Base-by-base conservation (phyloP, 2,888 invertebrate genomes). In the Panopea generosa region DNA sequence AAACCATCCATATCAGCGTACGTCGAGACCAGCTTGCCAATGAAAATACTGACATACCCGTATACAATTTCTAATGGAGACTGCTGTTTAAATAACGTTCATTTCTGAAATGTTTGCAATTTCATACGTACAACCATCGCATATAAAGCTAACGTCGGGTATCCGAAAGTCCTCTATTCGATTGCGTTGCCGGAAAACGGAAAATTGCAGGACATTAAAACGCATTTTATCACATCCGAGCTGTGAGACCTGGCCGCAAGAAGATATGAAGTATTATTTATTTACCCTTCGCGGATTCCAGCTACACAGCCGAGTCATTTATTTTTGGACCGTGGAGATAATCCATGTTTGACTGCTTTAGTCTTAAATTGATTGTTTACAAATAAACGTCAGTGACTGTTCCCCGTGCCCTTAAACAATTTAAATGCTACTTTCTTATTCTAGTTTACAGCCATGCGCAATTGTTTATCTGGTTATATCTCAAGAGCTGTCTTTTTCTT, bases 161-260 rank as follows among this genome's bases (percentile, higher is more conserved):
- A 63, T 63, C 59, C 56, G 53, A 74, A 70, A 79, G 50, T 71
- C 55, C 71, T 33, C 40, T 2, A 11, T 59, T 52, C 50, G 68
- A 59, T 62, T 71, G 60, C 71, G 78, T 79, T 79, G 78, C 78
- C 75, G 72, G 65, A 57, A 75, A 68, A 79, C 74, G 56, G 63
- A 72, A 79, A 65, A 74, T 68, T 65, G 63, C 71, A 53, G 29
- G 61, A 55, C 56, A 79, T 79, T 68, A 79, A 74, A 71, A 50
- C 56, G 63, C 71, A 40, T 67, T 79, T 79, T 71, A 68, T 79
- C 78, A 79, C 71, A 24, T 33, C 45, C n/a, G n/a, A 63, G 56
- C 55, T 71, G 78, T 68, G 69, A 79, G 71, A 71, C 71, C 55
- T 40, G 26, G 59, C 56, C 74, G 60, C 55, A 47, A 40, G 38